Base-by-base conservation (phyloP, 2,888 invertebrate genomes). In the Leucophora obtusa region DNA sequence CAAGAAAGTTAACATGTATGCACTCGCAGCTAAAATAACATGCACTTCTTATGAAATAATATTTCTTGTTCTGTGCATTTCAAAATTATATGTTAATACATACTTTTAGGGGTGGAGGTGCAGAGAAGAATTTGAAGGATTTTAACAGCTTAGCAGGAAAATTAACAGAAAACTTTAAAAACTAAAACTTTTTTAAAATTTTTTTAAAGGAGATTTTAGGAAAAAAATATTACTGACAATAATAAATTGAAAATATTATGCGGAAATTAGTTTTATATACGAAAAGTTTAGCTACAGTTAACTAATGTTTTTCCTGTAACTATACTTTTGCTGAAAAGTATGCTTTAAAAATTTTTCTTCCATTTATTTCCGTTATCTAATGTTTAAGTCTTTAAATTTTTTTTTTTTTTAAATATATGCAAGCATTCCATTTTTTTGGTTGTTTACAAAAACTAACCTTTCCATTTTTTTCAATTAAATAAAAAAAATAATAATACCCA, bases 401-500 rank as follows among this genome's bases (percentile, higher is more conserved):
- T 21, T 21, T 4, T n/a, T n/a, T n/a, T n/a, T n/a, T n/a, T n/a
- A n/a, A n/a, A n/a, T n/a, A n/a, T n/a, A n/a, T n/a, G n/a, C n/a
- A n/a, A n/a, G n/a, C n/a, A n/a, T n/a, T n/a, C n/a, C n/a, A n/a
- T n/a, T n/a, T n/a, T n/a, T n/a, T n/a, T n/a, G n/a, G n/a, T n/a
- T n/a, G n/a, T 38, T 38, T 38, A 11, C 0, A 11, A 38, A 2
- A 38, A 38, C 11, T 9, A 3, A 11, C 11, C 4, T 21, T 63
- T 56, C 21, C 28, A 33, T 65, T 24, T 21, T 14, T 54, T 28
- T 28, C 3, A 28, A 28, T 28, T 28, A 28, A 28, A 28, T 28
- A 7, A 28, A 28, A 18, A 47, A 15, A 17, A 69, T n/a, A 62
- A 11, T 60, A 54, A 62, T 73, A 63, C n/a, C 63, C 84, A 87